Evolutionary conservation across 2,797 vertebrate genomes (phyloP), one percentile per base, ranked within the genome.

Genomic region (Dipus sagitta): DNA sequence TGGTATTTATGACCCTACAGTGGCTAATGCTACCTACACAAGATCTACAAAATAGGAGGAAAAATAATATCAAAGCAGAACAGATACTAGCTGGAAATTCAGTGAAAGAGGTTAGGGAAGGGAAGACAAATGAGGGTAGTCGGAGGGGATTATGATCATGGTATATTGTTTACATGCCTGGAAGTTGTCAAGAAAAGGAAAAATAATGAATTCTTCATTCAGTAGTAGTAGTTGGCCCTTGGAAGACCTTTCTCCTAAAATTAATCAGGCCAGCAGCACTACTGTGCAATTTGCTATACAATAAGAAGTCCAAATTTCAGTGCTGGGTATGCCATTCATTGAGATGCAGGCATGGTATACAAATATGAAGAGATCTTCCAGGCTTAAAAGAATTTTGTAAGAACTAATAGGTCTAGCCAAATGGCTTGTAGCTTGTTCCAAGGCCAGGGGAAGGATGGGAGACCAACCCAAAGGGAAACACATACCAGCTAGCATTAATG

Each of bases 381-480:
- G 32, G 30, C 3, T 90, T 18, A 34, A 38, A 60, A 79, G 0
- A 28, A 75, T 81, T 80, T 97, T 94, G 74, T 86, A 85, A 80
- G 74, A 94, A 74, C 47, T 96, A 62, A 86, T 90, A 72, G 89
- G 83, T 26, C 24, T 62, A 94, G 74, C 74, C 92, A 79, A 94
- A 15, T 81, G 62, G 18, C 68, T 92, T 94, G 34, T 74, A 74
- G 54, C 52, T 90, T 54, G 24, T 70, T 24, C n/a, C 15, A 24
- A 38, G 34, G 24, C 34, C 1, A 6, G 0, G 2, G 0, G 1
- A 8, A n/a, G 38, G 20, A 76, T 24, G 30, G 21, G 62, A 38
- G 17, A 60, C 26, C 15, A 38, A n/a, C 10, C 11, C 5, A 34
- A 21, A 86, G 54, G 87, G 3, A 95, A 93, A 68, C 86, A 34